Evolutionary conservation across 2,797 vertebrate species (phyloP).

Genomic region (Kryptopterus vitreolus): DNA sequence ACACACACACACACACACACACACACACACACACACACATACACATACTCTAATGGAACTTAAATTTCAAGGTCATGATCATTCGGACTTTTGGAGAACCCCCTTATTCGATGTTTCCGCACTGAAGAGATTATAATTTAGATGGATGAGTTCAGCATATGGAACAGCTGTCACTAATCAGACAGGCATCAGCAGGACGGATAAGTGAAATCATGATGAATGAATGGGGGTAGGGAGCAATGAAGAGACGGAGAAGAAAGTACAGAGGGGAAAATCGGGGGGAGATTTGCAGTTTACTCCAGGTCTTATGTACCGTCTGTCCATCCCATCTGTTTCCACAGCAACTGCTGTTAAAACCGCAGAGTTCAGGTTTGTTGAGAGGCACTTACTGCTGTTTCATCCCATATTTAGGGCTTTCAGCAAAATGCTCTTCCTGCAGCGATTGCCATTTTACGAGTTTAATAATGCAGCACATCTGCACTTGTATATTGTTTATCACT

Average conservation of each 20-base stretch:
- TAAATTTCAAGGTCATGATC: constrained; percentile 9
- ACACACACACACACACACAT: not conserved
- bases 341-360: constrained; percentile 59
- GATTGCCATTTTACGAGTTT: constrained; percentile 16
- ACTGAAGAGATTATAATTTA: not conserved
- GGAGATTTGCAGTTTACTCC: constrained; percentile 61
- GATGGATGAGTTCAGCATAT: not conserved
- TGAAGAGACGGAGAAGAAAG: constrained; percentile 23
- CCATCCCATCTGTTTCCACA: constrained; percentile 66
- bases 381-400: constrained; percentile 23
- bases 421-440: constrained; percentile 18
- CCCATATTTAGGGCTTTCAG: constrained; percentile 36
- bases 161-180: constrained; percentile 27
- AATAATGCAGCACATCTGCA: not conserved
- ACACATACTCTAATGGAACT: not conserved
- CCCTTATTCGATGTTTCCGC: not conserved
- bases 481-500: constrained; percentile 5
- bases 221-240: not conserved
- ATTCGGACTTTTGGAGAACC: not conserved
- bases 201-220: constrained; percentile 15
- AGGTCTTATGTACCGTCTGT: constrained; percentile 52
- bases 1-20: not conserved
- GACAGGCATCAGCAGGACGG: constrained; percentile 11
- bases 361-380: constrained; percentile 33
- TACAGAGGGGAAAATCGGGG: constrained; percentile 12